Evolutionary conservation across 2,888 invertebrate genomes (phyloP), one percentile per base, ranked within the genome.

Genomic region (Drepana falcataria): DNA sequence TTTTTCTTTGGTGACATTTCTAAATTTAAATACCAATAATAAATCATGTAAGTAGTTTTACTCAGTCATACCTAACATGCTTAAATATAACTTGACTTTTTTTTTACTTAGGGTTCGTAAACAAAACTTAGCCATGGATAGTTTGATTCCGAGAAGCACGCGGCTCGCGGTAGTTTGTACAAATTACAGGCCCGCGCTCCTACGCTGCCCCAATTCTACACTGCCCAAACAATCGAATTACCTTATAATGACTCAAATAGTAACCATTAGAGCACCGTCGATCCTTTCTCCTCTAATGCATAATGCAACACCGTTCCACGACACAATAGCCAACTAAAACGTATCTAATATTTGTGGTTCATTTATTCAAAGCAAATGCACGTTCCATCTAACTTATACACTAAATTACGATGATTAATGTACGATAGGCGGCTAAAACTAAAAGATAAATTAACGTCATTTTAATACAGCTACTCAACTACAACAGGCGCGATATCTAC

Each of bases 191-290:
- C 81, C 74, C 63, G 66, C 65, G 55, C 66, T 67, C 79, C 79
- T 73, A 77, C 51, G 51, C 81, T 77, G 82, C 74, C 77, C 85
- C 81, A 82, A 86, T 83, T 81, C 83, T 80, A 81, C 81, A 80
- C 76, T 83, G 79, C 83, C 87, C 87, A 87, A 87, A 87, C 84
- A 88, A 84, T 83, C 84, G 79, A 85, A 87, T 88, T 87, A 85
- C 77, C 69, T 74, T 74, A 73, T 87, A 88, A 88, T 88, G 78
- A 82, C 80, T 69, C 65, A 70, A 67, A 73, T 63, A 57, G 59
- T 56, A 60, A 62, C 40, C 51, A 51, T 51, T 51, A 51, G 51
- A 9, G 44, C 44, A 9, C 44, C 9, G 6, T 40, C 41, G 51
- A 51, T 34, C 51, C 51, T 51, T 51, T 51, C 51, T 51, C 51